phyloP scores from a whole-genome alignment of 2,888 invertebrate species.

The Carpatolechia fugitivella region DNA sequence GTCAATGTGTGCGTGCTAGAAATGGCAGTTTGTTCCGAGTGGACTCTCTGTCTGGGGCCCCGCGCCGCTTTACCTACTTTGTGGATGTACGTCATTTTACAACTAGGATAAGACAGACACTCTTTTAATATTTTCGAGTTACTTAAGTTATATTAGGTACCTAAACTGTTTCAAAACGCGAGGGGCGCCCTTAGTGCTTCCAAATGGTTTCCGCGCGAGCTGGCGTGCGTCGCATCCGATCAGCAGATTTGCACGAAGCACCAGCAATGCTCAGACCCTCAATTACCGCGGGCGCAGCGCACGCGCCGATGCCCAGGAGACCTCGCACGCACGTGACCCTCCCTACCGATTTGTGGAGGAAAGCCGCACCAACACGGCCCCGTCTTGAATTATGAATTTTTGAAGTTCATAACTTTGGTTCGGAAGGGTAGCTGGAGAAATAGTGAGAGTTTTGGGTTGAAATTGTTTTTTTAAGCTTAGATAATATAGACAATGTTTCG shows the following conservation, averaged over 20 bases:
- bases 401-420: constrained; percentile 15
- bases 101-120: too few species aligned
- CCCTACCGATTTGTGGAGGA: constrained; percentile 61
- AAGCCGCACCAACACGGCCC: constrained; percentile 30
- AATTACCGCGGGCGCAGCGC: constrained; percentile 57
- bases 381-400: constrained; percentile 19
- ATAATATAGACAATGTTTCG: too few species aligned
- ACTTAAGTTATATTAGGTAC: too few species aligned
- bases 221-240: constrained; percentile 61
- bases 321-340: constrained; percentile 65
- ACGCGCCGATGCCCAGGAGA: constrained; percentile 66
- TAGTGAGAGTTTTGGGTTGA: not conserved
- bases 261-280: constrained; percentile 60
- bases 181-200: constrained; percentile 6
- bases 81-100: too few species aligned
- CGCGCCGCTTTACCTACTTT: too few species aligned
- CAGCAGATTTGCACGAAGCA: constrained; percentile 60
- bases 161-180: not conserved
- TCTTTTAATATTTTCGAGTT: too few species aligned
- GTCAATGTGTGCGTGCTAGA: too few species aligned
- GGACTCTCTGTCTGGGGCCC: too few species aligned
- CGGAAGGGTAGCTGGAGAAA: constrained; percentile 16
- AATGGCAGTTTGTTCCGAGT: too few species aligned
- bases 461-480: not conserved
- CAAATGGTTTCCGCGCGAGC: constrained; percentile 49